Evolutionary conservation across 23 tunicate genomes (phyloP).

Genomic region (Botrylloides violaceus): DNA sequence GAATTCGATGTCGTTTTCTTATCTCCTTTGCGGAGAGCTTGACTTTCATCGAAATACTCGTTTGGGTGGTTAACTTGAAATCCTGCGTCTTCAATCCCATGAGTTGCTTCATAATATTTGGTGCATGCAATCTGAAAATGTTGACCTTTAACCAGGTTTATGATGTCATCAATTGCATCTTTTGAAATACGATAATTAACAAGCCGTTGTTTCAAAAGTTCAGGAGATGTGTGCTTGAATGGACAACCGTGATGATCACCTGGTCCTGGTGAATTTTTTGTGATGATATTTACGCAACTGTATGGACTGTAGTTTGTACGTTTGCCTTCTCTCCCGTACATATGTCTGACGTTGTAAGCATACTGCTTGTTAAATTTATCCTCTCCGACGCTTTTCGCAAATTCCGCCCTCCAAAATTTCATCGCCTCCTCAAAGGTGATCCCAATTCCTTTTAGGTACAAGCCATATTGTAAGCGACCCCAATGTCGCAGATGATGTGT

Average conservation of each 20-base stretch:
- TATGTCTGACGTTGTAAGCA: slow-evolving; percentile 82
- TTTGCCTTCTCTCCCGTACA: slow-evolving; percentile 89
- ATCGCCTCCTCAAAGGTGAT: slow-evolving; percentile 69
- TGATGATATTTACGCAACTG: slow-evolving; percentile 86
- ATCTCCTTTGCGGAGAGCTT: slow-evolving; percentile 51
- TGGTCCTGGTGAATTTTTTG: slow-evolving; percentile 68
- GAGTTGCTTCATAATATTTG: slow-evolving; percentile 78
- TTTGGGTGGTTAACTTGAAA: slow-evolving; percentile 93
- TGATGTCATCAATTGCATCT: slow-evolving; percentile 66
- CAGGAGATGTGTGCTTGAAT: slow-evolving; percentile 71
- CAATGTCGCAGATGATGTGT: slow-evolving; percentile 77
- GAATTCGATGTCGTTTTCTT: not conserved
- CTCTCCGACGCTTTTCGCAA: slow-evolving; percentile 66
- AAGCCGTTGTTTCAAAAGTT: slow-evolving; percentile 65
- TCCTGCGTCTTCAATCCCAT: slow-evolving; percentile 50
- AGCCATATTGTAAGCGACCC: slow-evolving; percentile 84
- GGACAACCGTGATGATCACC: slow-evolving; percentile 96
- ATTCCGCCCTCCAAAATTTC: slow-evolving; percentile 79
- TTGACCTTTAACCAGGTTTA: slow-evolving; percentile 58
- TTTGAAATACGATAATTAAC: slow-evolving; percentile 37
- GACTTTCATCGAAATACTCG: slow-evolving; percentile 89
- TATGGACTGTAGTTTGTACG: slow-evolving; percentile 83
- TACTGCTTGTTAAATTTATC: slow-evolving; percentile 90
- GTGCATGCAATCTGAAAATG: slow-evolving; percentile 92
- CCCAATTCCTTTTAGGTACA: slow-evolving; percentile 85